Conservation (phyloP, 2,113 vertebrate species). For the Pavo muticus region DNA sequence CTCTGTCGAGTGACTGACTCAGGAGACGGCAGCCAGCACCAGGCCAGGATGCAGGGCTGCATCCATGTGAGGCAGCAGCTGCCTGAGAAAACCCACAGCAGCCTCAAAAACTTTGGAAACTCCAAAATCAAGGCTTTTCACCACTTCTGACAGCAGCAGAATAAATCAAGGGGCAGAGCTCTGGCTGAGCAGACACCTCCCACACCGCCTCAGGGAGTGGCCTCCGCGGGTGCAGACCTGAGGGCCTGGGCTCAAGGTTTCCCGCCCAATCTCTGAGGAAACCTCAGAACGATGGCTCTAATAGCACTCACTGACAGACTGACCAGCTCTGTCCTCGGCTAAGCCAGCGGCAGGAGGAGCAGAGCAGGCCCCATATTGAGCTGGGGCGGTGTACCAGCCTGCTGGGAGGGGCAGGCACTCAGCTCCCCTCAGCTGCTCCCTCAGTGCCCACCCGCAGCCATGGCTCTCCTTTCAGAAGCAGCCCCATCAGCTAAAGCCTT, state of each 20-base stretch:
- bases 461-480: background rate
- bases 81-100: background rate
- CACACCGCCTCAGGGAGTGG: rapidly evolving
- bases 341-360: rapidly evolving
- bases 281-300: background rate
- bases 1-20: background rate
- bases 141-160: background rate
- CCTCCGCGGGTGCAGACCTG: rapidly evolving
- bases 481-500: background rate
- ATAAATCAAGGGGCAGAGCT: background rate
- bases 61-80: background rate
- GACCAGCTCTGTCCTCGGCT: background rate
- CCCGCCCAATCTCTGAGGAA: background rate
- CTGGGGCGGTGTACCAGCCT: background rate
- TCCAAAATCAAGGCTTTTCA: background rate
- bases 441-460: background rate
- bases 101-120: background rate
- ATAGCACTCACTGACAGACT: too few species aligned
- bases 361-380: background rate
- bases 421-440: background rate
- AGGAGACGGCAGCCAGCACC: background rate
- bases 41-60: rapidly evolving
- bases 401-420: rapidly evolving
- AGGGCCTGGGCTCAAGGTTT: background rate
- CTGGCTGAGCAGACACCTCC: background rate